Percentiles rank a stretch among this genome's conserved stretches.
These are phyloP conservation scores for Echiichthys vipera DNA, from an alignment of 2,797 vertebrate genomes.

Conservation along the genomic window DNA sequence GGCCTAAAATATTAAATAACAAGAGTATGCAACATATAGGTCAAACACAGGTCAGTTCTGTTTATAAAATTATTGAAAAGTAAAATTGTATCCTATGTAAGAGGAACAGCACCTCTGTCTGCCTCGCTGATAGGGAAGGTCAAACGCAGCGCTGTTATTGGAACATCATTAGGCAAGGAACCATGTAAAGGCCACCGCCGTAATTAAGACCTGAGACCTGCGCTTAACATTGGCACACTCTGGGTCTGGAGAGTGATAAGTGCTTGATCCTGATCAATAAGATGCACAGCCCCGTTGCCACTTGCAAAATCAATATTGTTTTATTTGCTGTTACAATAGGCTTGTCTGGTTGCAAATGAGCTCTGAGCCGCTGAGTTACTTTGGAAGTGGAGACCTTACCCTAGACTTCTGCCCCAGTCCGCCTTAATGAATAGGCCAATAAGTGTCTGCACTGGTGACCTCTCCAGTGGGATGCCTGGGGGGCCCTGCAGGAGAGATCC, in stretches of 20 bases:
- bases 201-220: constrained; percentile 85
- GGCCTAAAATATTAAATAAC: constrained; percentile 8
- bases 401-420: constrained; percentile 63
- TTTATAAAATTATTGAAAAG: constrained; percentile 32
- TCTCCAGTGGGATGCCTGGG: constrained; percentile 20
- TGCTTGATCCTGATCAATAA: constrained; percentile 88
- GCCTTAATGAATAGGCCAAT: constrained; percentile 74
- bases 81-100: constrained; percentile 7
- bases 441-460: constrained; percentile 58
- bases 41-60: constrained; percentile 17
- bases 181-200: constrained; percentile 77
- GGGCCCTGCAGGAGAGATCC: constrained; percentile 24
- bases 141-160: constrained; percentile 66
- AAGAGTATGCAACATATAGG: background rate
- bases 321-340: constrained; percentile 89
- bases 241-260: constrained; percentile 85
- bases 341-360: constrained; percentile 87
- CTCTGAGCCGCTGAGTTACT: constrained; percentile 77
- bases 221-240: constrained; percentile 81
- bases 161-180: constrained; percentile 76
- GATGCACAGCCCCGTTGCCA: constrained; percentile 82
- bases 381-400: constrained; percentile 75
- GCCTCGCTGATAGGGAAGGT: constrained; percentile 61
- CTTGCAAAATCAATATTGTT: constrained; percentile 89
- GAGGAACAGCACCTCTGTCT: constrained; percentile 12